Conservation (phyloP, 30 jellyfish, hydroid and myxozoan species). For the Catostylus mosaicus region DNA sequence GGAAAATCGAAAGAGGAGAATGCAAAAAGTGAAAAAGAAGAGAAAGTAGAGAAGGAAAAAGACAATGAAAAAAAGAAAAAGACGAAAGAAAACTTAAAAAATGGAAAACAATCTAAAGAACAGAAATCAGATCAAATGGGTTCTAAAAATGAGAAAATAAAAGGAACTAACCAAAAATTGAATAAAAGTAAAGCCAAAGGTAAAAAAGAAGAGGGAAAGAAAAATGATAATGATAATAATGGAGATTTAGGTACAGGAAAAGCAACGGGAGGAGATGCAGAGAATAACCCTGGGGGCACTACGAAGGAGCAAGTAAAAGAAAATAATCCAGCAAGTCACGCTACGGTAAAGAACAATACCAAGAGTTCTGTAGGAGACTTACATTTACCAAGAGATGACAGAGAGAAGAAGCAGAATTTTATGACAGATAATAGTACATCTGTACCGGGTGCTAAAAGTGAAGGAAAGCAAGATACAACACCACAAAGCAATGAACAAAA, state of each 20-base stretch:
- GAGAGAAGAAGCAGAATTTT: neutral
- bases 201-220: constrained; percentile 20
- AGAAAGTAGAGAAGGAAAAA: neutral
- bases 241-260: constrained; percentile 37
- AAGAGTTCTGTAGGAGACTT: neutral
- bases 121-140: neutral
- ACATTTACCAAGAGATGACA: neutral
- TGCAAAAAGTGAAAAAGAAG: neutral
- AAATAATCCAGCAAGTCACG: neutral
- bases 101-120: neutral
- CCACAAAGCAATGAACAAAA: neutral
- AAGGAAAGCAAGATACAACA: neutral
- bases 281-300: constrained; percentile 16
- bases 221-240: neutral
- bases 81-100: neutral
- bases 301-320: neutral
- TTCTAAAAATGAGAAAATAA: neutral
- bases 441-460: neutral
- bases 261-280: constrained; percentile 52
- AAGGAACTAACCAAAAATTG: neutral
- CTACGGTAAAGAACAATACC: neutral
- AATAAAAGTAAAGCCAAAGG: constrained; percentile 33
- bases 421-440: neutral
- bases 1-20: neutral
- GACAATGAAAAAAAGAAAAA: neutral